Evolutionary conservation across 2,113 vertebrate species (phyloP), one percentile per base, ranked within the genome.

Genomic region (Brachyistius frenatus): DNA sequence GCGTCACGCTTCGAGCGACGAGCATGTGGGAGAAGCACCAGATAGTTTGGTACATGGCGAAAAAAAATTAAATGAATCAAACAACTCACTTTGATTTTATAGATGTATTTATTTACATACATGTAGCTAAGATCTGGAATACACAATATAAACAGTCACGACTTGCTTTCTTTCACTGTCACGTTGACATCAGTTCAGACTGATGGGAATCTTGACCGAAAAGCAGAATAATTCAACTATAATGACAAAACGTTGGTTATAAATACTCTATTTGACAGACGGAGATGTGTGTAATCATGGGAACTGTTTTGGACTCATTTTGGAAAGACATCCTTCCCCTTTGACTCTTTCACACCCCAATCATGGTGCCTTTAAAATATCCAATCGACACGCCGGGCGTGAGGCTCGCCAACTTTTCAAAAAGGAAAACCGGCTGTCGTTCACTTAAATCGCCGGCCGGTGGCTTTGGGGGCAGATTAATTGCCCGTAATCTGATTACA

Each of bases 401-500:
- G 41, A 44, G 55, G 4, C 54, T 54, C 49, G 33, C 4, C 53
- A 39, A 11, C 9, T 44, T 7, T 5, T 9, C 32, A 2, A 30
- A 47, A 39, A 44, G n/a, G 49, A 66, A 62, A 64, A 66, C 39
- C 65, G 58, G 32, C 77, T 54, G 69, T 69, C 67, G 73, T 80
- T 64, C 50, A 9, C 23, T 14, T 44, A 47, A 76, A 39, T n/a
- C n/a, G 36, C 52, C 5, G n/a, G 33, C 33, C 64, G 35, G 58
- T 47, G 35, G 73, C 56, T 71, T 50, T 49, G n/a, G 32, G 67
- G 56, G 10, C 8, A 33, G 52, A 58, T 80, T 77, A 80, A 88
- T 83, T 74, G 63, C 3, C 37, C 60, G 44, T 78, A 72, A 86
- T 86, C 83, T 81, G n/a, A 78, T 79, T 84, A 76, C 58, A 47